Evolutionary conservation across 2,797 vertebrate genomes (phyloP), one percentile per base, ranked within the genome.

Genomic region (Epinephelus awoara): DNA sequence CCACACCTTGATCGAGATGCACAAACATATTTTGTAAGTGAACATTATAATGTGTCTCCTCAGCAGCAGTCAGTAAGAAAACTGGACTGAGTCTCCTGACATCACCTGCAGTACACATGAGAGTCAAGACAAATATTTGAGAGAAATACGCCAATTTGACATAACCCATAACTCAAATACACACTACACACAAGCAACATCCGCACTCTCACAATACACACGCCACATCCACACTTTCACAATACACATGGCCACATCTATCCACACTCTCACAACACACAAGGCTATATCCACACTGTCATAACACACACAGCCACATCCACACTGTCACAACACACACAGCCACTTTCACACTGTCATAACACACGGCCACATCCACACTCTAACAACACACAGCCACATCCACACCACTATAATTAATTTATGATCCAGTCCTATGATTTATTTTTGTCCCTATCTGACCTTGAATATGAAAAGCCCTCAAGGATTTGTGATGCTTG

Each of bases 401-500:
- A 42, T 42, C 40, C 27, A 65, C 67, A 77, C 77, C 70, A n/a
- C 65, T 67, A 73, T 85, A 87, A 87, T 88, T 87, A 73, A 86
- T 89, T 82, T 77, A 89, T 78, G 75, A 90, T 77, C 58, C 61
- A 63, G 80, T 67, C n/a, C 71, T 88, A n/a, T 85, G 85, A 90
- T 91, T 89, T 92, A 91, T 90, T 89, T 91, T 84, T 38, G 83
- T 93, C 87, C 74, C 67, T 17, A 77, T 88, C 50, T 91, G 87
- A 92, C 89, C 88, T 71, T 67, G 73, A 84, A 87, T 86, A 76
- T 51, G 74, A 87, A 85, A 86, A 74, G 69, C 90, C 86, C 65
- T 75, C 2, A 15, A 89, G 87, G 83, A 91, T 84, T 68, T 80
- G 84, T 70, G 67, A 70, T 65, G 68, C 73, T 52, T 54, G 34